Conservation (phyloP, 2,113 vertebrate species). For the Okapia johnstoni region DNA sequence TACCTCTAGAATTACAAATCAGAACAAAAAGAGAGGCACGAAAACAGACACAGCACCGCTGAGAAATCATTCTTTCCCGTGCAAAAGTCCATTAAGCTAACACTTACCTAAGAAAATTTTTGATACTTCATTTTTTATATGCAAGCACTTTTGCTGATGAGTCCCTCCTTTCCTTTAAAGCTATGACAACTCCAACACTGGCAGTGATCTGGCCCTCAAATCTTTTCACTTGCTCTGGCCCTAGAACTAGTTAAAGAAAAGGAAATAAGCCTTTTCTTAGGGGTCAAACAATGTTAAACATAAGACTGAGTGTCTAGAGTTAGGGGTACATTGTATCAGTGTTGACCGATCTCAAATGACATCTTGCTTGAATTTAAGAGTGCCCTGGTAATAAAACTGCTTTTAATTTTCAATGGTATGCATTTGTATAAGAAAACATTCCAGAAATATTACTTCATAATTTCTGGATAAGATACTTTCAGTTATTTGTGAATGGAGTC, state of each 20-base stretch:
- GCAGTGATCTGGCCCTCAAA: not conserved
- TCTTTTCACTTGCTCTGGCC: not conserved
- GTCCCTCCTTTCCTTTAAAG: not conserved
- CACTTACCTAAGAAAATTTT: not conserved
- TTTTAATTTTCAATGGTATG: not conserved
- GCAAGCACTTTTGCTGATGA: not conserved
- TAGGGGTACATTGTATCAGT: not conserved
- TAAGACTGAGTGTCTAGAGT: not conserved
- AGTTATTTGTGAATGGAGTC: not conserved
- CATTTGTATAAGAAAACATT: not conserved
- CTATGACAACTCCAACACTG: not conserved
- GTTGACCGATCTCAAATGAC: not conserved
- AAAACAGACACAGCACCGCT: not conserved
- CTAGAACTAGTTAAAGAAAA: not conserved
- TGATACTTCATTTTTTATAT: not conserved
- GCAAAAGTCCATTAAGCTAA: not conserved
- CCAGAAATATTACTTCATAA: not conserved
- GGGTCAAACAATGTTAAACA: not conserved
- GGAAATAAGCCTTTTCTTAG: not conserved
- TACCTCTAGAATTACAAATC: not conserved
- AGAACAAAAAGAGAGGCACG: not conserved
- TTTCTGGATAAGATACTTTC: not conserved
- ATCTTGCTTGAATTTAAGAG: not conserved
- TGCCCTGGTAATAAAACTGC: not conserved
- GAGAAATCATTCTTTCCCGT: not conserved